Evolutionary conservation across 2,888 invertebrate species (phyloP).

Genomic region (Hypomecis atomaria): DNA sequence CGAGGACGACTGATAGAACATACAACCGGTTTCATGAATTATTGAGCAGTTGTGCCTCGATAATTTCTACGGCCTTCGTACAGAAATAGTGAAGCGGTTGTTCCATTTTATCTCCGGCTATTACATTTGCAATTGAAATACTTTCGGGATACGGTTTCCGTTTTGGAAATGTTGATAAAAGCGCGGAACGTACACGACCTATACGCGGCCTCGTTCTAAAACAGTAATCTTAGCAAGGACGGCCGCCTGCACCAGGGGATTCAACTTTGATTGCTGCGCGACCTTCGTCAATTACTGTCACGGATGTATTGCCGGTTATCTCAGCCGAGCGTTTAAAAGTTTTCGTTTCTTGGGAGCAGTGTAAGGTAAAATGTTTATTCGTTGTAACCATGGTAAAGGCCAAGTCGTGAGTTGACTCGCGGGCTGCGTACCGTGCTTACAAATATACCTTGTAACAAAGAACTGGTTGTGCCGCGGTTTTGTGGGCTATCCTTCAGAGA

Average conservation of each 20-base stretch:
- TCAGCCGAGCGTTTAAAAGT: slow-evolving; percentile 44
- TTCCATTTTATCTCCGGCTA: slow-evolving; percentile 57
- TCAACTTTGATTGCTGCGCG: slow-evolving; percentile 47
- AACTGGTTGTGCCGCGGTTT: slow-evolving; percentile 65
- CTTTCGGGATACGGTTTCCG: slow-evolving; percentile 59
- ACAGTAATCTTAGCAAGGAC: slow-evolving; percentile 59
- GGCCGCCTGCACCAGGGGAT: slow-evolving; percentile 47
- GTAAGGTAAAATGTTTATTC: slow-evolving; percentile 49
- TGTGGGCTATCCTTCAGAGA: slow-evolving; percentile 54
- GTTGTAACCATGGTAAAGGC: slow-evolving; percentile 51
- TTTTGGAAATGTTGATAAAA: slow-evolving; percentile 56
- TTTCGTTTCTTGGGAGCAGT: slow-evolving; percentile 45
- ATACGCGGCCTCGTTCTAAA: slow-evolving; percentile 58
- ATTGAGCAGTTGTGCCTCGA: slow-evolving; percentile 48
- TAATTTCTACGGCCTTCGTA: slow-evolving; percentile 53
- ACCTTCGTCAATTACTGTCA: slow-evolving; percentile 49
- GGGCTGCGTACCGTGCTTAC: slow-evolving; percentile 40
- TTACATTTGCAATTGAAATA: slow-evolving; percentile 62
- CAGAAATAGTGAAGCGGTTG: slow-evolving; percentile 47
- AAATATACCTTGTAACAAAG: slow-evolving; percentile 57
- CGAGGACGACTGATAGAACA: slow-evolving; percentile 37
- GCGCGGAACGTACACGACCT: slow-evolving; percentile 39
- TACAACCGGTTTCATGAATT: slow-evolving; percentile 50
- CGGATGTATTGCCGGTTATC: slow-evolving; percentile 50
- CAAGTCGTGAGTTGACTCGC: slow-evolving; percentile 48